Evolutionary conservation across 2,797 vertebrate species (phyloP), one percentile per base, ranked within the genome.

Genomic region (Spinibarbus caldwelli): DNA sequence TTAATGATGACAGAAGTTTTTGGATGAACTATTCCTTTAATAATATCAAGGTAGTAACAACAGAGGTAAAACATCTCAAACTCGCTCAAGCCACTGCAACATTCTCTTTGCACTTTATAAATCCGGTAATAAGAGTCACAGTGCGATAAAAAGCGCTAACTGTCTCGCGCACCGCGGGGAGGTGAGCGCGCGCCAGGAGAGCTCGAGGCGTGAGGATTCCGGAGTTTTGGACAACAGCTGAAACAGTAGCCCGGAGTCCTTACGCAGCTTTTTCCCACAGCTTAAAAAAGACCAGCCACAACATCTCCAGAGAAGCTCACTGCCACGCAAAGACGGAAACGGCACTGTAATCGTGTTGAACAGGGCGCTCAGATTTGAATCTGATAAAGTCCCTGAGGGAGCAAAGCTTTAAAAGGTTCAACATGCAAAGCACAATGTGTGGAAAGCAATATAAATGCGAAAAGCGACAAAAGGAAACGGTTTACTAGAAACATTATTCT

Each of bases 151-250:
- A 73, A 73, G 23, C 43, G 11, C 47, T 7, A 76, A 78, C 9
- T 41, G 52, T 67, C 36, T 84, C 23, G 45, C 38, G 83, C 80
- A 78, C 64, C 57, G 68, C 72, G 34, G 29, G 36, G 67, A 64
- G 79, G 36, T 72, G 71, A 73, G 78, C 70, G 59, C 85, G 66
- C 71, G 82, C 85, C 77, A 83, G 86, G 81, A 45, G 43, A 49
- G 64, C 80, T 57, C 3, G 57, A 82, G 62, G 77, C 62, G 57
- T 59, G 29, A 41, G 7, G 21, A 47, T 80, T 11, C 23, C 15
- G 57, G 10, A 38, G 68, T 64, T 62, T 12, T 23, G 43, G 84
- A 85, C 38, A 73, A 73, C 54, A 85, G 68, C 41, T 80, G 31
- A 64, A 85, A 73, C 83, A 72, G 76, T 79, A 85, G 67, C 68